Conservation (phyloP, 1,140 invertebrate genomes). For the Drosophila grimshawi region DNA sequence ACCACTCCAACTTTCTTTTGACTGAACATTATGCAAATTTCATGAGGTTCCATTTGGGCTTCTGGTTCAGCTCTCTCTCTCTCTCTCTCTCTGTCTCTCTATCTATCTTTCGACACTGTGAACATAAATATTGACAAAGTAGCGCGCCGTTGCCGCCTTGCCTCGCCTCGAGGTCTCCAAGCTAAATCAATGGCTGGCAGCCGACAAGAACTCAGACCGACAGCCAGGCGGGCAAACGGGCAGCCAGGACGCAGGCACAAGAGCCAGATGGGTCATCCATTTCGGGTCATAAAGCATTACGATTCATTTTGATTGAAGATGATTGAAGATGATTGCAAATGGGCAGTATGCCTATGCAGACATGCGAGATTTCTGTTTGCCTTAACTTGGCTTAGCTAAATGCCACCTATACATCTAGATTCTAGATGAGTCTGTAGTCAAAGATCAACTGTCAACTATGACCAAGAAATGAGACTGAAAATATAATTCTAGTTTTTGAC, state of each 20-base stretch:
- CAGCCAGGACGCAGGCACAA: not conserved
- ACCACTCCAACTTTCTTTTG: not conserved
- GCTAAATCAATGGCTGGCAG: slow-evolving; percentile 19
- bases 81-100: not conserved
- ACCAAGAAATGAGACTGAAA: too few species aligned
- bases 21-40: slow-evolving; percentile 68
- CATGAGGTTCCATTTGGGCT: slow-evolving; percentile 23
- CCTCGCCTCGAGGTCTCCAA: not conserved
- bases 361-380: too few species aligned
- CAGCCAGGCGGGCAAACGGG: too few species aligned
- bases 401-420: too few species aligned
- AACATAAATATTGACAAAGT: slow-evolving; percentile 63
- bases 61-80: not conserved
- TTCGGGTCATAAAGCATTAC: slow-evolving; percentile 27
- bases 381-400: too few species aligned
- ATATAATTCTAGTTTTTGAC: not conserved
- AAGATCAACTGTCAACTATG: not conserved
- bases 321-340: slow-evolving; percentile 58
- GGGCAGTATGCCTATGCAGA: not conserved
- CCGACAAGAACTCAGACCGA: not conserved
- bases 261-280: slow-evolving; percentile 7
- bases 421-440: not conserved
- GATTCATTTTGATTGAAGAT: slow-evolving; percentile 51
- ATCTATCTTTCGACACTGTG: slow-evolving; percentile 7
- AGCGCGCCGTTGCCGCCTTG: slow-evolving; percentile 1